Base-by-base conservation (phyloP, 2,113 vertebrate genomes). In the Galemys pyrenaicus region DNA sequence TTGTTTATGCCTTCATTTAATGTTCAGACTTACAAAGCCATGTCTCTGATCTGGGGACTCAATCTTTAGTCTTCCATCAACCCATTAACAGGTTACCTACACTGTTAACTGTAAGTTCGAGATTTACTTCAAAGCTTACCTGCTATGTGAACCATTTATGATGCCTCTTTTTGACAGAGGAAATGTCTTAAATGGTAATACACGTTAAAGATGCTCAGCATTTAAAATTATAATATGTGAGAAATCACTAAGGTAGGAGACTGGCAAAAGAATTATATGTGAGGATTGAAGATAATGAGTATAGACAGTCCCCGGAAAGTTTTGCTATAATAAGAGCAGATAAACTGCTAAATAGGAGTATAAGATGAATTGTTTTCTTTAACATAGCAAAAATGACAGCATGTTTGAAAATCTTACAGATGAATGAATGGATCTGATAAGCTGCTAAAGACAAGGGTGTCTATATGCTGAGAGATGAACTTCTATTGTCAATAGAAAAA, bases 371-470 rank as follows among this genome's bases (percentile, higher is more conserved):
- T 49, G 26, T 64, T 20, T 6, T 19, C 51, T 82, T 86, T 32
- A 87, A 82, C 51, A 39, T 5, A 49, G 60, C 73, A 70, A 88
- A 90, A 82, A 30, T 9, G 58, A 20, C 12, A 80, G 44, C 30
- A 30, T 75, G 39, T 75, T 78, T 78, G 46, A 82, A 79, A 86
- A 83, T 41, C 44, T 79, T 51, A 54, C 2, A 64, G 41, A 58
- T 35, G 37, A 54, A 71, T 79, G 46, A 91, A 68, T 64, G 60
- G 35, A 71, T 91, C 92, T 74, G 95, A 74, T 44, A 26, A 44
- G 16, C 54, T 73, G n/a, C 37, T 60, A 88, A 79, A 91, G 35
- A 49, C 17, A 92, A 87, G 39, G 22, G 37, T 71, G 10, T 80
- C 65, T 84, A 24, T 77, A 35, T 4, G 17, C 3, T 60, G 81